Evolutionary conservation across 2,797 vertebrate species (phyloP), one percentile per base, ranked within the genome.

Genomic region (Danionella dracula): DNA sequence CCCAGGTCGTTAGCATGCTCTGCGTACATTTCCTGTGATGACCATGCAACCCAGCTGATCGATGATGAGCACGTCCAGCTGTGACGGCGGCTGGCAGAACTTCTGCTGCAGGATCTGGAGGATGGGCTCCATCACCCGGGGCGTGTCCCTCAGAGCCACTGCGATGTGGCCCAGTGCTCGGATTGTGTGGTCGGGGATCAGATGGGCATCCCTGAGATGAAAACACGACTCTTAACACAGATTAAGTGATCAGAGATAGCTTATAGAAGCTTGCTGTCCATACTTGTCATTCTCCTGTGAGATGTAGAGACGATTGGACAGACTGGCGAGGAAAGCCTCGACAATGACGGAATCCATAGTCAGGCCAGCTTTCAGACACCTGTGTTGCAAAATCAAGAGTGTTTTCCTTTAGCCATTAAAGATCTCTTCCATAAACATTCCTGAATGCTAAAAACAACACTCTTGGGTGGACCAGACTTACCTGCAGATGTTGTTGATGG

Each of bases 401-500:
- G 21, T n/a, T 4, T n/a, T n/a, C n/a, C n/a, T n/a, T n/a, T n/a
- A n/a, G n/a, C n/a, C 0, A 0, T 0, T 6, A 27, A 2, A 15
- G 15, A n/a, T n/a, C n/a, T n/a, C n/a, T n/a, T n/a, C n/a, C n/a
- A n/a, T n/a, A n/a, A n/a, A n/a, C n/a, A n/a, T n/a, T n/a, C n/a
- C n/a, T n/a, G n/a, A n/a, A n/a, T n/a, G n/a, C n/a, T n/a, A n/a
- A n/a, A n/a, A n/a, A n/a, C n/a, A n/a, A 31, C 11, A n/a, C 3
- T 42, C 10, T 21, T 17, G 3, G 1, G 31, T 11, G 16, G 0
- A 29, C 10, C 8, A 5, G 9, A 1, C 67, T 76, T 64, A 97
- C 97, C 97, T 94, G 93, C 97, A 99, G 82, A 99, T 96, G 79
- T 96, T 99, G 61, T 99, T 94, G 4, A 98, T 99, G 62, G 96